A percentile compares a stretch with the other conserved stretches of the same genome.
phyloP scores from a whole-genome alignment of 2,888 invertebrate genomes.

The Nomada ruficornis region DNA sequence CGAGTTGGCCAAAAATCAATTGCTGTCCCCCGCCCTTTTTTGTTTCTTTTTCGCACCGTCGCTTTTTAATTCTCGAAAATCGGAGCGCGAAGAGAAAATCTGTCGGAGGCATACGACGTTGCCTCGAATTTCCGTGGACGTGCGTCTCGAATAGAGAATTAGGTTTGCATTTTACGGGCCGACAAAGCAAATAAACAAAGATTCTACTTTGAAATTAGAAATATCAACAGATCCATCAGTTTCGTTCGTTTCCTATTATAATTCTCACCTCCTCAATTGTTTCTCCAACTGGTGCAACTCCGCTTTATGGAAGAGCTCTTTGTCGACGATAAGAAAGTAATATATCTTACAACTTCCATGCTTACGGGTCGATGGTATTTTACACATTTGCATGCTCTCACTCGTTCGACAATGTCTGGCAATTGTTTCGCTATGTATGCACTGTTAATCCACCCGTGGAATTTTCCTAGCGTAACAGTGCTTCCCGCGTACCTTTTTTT shows the following conservation, averaged over 20 bases:
- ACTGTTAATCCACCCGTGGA: neutral
- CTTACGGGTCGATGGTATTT: constrained; percentile 29
- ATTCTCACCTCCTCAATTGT: neutral
- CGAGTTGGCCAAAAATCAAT: neutral
- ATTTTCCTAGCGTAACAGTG: neutral
- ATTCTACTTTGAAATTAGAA: neutral
- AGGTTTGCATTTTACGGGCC: constrained; percentile 42
- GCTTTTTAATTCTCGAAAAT: constrained; percentile 38
- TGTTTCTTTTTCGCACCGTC: neutral
- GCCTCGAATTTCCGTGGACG: neutral
- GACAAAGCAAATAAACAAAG: constrained; percentile 7
- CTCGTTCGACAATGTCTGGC: neutral
- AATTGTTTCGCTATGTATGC: constrained; percentile 16
- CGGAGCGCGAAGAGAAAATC: constrained; percentile 7
- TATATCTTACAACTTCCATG: constrained; percentile 7
- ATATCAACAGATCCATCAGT: neutral
- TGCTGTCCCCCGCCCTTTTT: neutral
- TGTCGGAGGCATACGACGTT: neutral
- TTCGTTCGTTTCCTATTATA: constrained; percentile 8
- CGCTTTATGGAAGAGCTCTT: neutral
- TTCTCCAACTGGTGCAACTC: no score
- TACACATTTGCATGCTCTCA: constrained; percentile 20
- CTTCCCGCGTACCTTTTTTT: neutral
- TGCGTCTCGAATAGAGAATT: constrained; percentile 9
- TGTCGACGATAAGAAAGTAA: constrained; percentile 12